A percentile compares a stretch with the other conserved stretches of the same genome.
Conservation (phyloP, 1,140 invertebrate genomes). For the Drosophila funebris region DNA sequence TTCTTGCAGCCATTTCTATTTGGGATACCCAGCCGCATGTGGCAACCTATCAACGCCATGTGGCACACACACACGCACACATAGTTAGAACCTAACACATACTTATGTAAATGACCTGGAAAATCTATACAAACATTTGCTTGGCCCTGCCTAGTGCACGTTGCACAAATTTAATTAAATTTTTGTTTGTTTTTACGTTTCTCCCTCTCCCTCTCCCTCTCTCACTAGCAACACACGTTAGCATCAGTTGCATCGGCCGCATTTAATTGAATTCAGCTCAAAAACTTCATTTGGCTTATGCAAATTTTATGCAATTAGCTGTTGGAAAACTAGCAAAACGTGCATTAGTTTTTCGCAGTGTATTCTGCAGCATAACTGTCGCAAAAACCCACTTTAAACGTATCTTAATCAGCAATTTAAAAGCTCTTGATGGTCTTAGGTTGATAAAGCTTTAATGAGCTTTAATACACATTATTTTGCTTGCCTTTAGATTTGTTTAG, state of each 20-base stretch:
- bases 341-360: slow-evolving; percentile 12
- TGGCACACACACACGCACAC: slow-evolving; percentile 7
- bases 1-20: slow-evolving; percentile 49
- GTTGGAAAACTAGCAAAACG: slow-evolving; percentile 33
- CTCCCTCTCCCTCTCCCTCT: too few relatives aligned
- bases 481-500: not conserved
- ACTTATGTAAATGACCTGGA: slow-evolving; percentile 52
- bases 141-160: slow-evolving; percentile 8
- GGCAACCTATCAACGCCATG: slow-evolving; percentile 41
- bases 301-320: slow-evolving; percentile 66
- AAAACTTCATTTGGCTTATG: slow-evolving; percentile 55
- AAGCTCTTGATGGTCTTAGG: too few relatives aligned
- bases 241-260: slow-evolving; percentile 36
- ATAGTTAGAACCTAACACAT: slow-evolving; percentile 15
- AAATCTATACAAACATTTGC: slow-evolving; percentile 42
- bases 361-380: not conserved
- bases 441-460: not conserved
- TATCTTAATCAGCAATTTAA: slow-evolving; percentile 17
- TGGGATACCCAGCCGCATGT: slow-evolving; percentile 29
- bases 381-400: not conserved
- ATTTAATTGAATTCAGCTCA: slow-evolving; percentile 38
- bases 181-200: slow-evolving; percentile 9
- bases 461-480: not conserved
- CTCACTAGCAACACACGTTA: slow-evolving; percentile 70
- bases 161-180: slow-evolving; percentile 63